Evolutionary conservation across 2,113 vertebrate genomes (phyloP), one percentile per base, ranked within the genome.

Genomic region (Antechinus flavipes): DNA sequence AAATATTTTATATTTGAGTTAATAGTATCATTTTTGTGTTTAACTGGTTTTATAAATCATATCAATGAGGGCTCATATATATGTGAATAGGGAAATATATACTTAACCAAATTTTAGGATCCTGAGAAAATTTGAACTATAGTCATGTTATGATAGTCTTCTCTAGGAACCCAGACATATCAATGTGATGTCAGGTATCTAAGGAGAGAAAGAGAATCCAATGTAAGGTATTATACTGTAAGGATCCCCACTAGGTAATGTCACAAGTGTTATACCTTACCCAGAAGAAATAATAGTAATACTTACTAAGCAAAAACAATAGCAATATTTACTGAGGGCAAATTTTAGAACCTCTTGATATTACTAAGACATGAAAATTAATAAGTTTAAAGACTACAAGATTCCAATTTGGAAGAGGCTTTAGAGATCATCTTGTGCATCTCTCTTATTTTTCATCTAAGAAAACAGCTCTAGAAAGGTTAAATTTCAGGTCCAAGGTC

Each of bases 281-380:
- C 50, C 50, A 52, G 10, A 76, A n/a, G 19, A 76, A 76, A 76
- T 30, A 68, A 68, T 35, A 68, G 12, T 35, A 2, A 16, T 68
- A 68, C 11, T 16, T 14, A 68, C 61, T 68, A 30, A 35, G 12
- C 27, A 68, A 68, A 68, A 68, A 14, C 30, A 35, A 35, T 35
- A 68, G 61, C 61, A 68, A 35, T 68, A 68, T 68, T 68, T 68
- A 30, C 91, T 76, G 6, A 58, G 4, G 54, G 26, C 35, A 84
- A 56, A 93, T 95, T 94, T 52, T 56, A 42, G 46, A 54, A 50
- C 49, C 90, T 61, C 95, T 30, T 30, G 2, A 55, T 6, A 25
- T 94, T 56, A 68, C 49, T 49, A 68, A 91, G 24, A 91, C 46
- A 93, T 84, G 58, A 89, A 96, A 93, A 95, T 61, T 68, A 49